Evolutionary conservation across 2,888 invertebrate genomes (phyloP), one percentile per base, ranked within the genome.

Genomic region (Parascotia fuliginaria): DNA sequence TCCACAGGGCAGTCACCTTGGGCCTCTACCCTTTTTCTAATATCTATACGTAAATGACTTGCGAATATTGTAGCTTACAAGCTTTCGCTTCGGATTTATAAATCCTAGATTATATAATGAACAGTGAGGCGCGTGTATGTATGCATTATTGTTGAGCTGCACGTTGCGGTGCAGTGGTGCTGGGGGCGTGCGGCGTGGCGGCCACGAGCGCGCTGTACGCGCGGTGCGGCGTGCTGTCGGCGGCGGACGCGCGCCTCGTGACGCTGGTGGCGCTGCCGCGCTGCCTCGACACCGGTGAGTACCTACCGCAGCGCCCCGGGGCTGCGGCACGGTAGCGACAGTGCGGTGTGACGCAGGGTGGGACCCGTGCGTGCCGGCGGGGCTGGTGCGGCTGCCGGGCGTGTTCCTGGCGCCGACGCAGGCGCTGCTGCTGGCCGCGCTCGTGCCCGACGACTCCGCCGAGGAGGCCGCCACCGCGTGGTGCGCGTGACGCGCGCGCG

Each of bases 381-480:
- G 77, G 4, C 59, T 80, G 51, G 65, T 75, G 13, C 79, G 73
- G 9, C 74, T 84, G 37, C 81, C 83, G 5, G 77, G 65, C 31
- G 70, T 60, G 48, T 70, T 84, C 56, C 70, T 70, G 46, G 74
- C 76, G 55, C 85, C 82, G 1, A 66, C 77, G 45, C 82, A 81
- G 65, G 83, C 83, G 40, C 64, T 82, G 48, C 60, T 84, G 40
- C 68, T 83, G 22, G 75, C 81, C 0, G 78, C 76, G 40, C 52
- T 71, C 13, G 60, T 52, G 34, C 46, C 45, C 32, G 43, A 32
- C 45, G 37, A 31, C 11, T 4, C 28, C 31, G 32, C 14, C 13
- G 6, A 13, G 11, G 14, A 36, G 11, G 7, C 24, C 5, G 4
- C 6, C 24, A 24, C n/a, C n/a, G n/a, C n/a, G n/a, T n/a, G n/a